Evolutionary conservation across 2,113 vertebrate species (phyloP), one percentile per base, ranked within the genome.

Genomic region (Saccopteryx leptura): DNA sequence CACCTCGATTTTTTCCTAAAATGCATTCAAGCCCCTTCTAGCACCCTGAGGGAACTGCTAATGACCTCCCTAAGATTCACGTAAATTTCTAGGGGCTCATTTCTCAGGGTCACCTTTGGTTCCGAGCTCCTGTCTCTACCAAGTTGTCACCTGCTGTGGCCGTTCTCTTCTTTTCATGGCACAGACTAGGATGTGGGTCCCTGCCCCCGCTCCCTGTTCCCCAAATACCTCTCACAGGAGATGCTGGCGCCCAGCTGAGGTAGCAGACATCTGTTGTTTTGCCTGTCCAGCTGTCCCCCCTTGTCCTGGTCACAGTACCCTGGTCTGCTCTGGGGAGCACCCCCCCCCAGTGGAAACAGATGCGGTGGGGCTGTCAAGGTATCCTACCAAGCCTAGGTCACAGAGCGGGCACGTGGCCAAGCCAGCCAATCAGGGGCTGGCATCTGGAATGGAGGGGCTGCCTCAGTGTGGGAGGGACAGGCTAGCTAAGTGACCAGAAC

Each of bases 1-100:
- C 10, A 86, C 7, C 48, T 76, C 72, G 84, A 92, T 66, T 72
- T 90, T 90, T 60, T 78, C 7, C 9, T 82, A 48, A 78, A 24
- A 60, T 66, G 58, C 58, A 2, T 52, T 84, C 54, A 66, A 74
- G 33, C 23, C 28, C 46, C 65, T 84, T 48, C 68, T 17, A 26
- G 0, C n/a, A 61, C 65, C 50, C 82, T 79, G 31, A 69, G 69
- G 66, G 46, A 76, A 88, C 94, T 26, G 58, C 10, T 33, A 31
- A 1, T 14, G 56, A 33, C 5, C 48, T 81, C 61, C 61, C 28
- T 48, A 10, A 69, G 83, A 33, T 11, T 52, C 60, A 24, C 1
- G 26, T 19, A 26, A 24, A 17, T 17, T 88, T 68, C 31, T 63
- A 26, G 65, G 76, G 46, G 28, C 58, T 83, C 14, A 2, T 58